Evolutionary conservation across 2,888 invertebrate genomes (phyloP).

Genomic region (Ophion slaviceki): DNA sequence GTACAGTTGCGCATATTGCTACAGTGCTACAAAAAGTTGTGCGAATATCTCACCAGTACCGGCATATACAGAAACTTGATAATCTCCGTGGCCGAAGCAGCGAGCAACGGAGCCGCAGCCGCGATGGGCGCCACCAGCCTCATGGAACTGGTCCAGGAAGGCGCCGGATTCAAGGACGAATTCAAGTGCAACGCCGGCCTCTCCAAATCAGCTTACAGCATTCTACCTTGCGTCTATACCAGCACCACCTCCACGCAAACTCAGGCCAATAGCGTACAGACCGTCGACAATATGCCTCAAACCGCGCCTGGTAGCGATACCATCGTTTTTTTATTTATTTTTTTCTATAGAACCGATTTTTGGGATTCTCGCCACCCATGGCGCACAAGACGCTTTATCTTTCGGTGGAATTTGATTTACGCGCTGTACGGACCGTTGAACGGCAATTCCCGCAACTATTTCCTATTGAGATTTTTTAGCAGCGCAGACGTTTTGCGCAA

Average conservation of each 20-base stretch:
- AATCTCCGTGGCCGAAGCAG: conserved; percentile 83
- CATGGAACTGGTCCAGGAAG: conserved; percentile 91
- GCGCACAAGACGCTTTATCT: no score
- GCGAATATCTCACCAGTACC: conserved; percentile 91
- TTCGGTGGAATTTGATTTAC: no score
- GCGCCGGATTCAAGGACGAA: conserved; percentile 90
- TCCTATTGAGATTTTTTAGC: no score
- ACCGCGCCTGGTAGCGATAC: conserved; percentile 74
- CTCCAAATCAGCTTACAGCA: conserved; percentile 90
- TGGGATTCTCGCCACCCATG: neutral
- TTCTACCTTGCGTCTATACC: conserved; percentile 90
- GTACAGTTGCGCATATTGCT: conserved; percentile 91
- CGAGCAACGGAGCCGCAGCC: conserved; percentile 84
- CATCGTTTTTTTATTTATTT: conserved; percentile 13
- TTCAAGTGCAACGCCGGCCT: conserved; percentile 90
- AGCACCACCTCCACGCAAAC: conserved; percentile 86
- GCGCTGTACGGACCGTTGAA: no score
- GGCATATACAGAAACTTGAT: conserved; percentile 88
- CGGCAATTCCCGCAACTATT: no score
- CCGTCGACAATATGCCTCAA: conserved; percentile 73
- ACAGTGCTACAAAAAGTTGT: conserved; percentile 95
- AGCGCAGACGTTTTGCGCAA: no score
- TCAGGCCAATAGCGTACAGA: conserved; percentile 75
- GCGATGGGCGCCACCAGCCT: conserved; percentile 86
- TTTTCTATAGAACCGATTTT: neutral